Base-by-base conservation (phyloP, 2,888 invertebrate species). In the Elegia similella region DNA sequence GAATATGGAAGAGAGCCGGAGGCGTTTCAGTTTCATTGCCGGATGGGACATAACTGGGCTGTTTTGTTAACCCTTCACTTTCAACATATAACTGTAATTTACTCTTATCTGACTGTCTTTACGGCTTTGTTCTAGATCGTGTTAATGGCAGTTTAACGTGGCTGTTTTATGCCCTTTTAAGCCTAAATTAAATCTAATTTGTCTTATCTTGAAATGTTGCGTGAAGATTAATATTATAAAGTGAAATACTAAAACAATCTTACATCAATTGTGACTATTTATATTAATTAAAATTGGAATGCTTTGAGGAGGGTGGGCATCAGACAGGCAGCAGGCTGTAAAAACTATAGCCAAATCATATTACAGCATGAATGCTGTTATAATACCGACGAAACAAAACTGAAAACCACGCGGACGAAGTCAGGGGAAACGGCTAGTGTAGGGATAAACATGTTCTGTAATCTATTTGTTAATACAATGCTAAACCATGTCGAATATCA, bases 1-100 rank as follows among this genome's bases (percentile, higher is more conserved):
- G 80, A 84, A 86, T 86, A 79, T 78, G 69, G 74, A 78, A 72
- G 66, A 61, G 56, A 52, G 55, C 62, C 59, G 54, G 38, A 55
- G 64, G 65, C 62, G 53, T 61, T 62, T 63, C 63, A 62, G 59
- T 67, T 67, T 62, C 59, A 63, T 62, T 47, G 48, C 42, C 47
- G 52, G 58, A 56, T 58, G 53, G 58, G 47, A 53, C 46, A 32
- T 48, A 32, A 32, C 46, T 53, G 56, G 57, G 61, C 59, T 42
- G 38, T 56, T 62, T 61, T 60, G 62, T 63, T 66, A 60, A 68
- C 63, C 64, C 63, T 62, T 65, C 62, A 52, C 65, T 66, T 66
- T 66, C 60, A 46, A 43, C 46, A 43, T 54, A 50, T 57, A 58
- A 48, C 56, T 30, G 42, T 50, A 38, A 50, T 50, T 50, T 2